Evolutionary conservation across 1,140 invertebrate species (phyloP), one percentile per base, ranked within the genome.

Genomic region (Drosophila ohnishii): DNA sequence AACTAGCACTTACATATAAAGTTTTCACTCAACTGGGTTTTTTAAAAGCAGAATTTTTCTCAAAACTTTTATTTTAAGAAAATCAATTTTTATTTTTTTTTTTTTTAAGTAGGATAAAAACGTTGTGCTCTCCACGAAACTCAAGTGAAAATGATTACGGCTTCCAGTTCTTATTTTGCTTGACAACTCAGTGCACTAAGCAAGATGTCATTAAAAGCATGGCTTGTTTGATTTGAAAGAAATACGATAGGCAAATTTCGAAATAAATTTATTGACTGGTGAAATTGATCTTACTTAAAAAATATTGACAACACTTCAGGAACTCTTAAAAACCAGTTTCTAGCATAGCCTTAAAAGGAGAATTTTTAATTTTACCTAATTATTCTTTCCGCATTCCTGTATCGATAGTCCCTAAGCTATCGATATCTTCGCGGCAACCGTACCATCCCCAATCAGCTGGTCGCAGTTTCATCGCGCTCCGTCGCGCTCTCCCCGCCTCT

Each of bases 401-500:
- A 32, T 39, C 53, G 64, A 72, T 69, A 59, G 28, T 28, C 22
- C 16, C 8, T 2, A 5, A 16, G 14, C 34, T 34, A 66, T 71
- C 67, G 34, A 71, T 67, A 25, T 4, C 5, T 11, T 11, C 4
- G 11, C 32, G 47, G 30, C 19, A 30, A 5, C 39, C 25, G 5
- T 25, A 5, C 34, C 9, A 13, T n/a, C 28, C n/a, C n/a, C 10
- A 39, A 35, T 48, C 67, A 71, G 70, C 70, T 61, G 67, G 10
- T 56, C 19, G n/a, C 14, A 32, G 19, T 44, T 34, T 66, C 63
- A 62, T 66, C 34, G 39, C 63, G 66, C 55, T 61, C 55, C 47
- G 25, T 34, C 55, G 30, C 32, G 45, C 66, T 59, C 51, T 28
- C 34, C 42, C 7, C n/a, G 14, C 19, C 53, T 42, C 14, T 25